Percentiles rank a stretch among this genome's conserved stretches.
phyloP scores from a whole-genome alignment of 2,888 invertebrate genomes.

The Meghimatium bilineatum region DNA sequence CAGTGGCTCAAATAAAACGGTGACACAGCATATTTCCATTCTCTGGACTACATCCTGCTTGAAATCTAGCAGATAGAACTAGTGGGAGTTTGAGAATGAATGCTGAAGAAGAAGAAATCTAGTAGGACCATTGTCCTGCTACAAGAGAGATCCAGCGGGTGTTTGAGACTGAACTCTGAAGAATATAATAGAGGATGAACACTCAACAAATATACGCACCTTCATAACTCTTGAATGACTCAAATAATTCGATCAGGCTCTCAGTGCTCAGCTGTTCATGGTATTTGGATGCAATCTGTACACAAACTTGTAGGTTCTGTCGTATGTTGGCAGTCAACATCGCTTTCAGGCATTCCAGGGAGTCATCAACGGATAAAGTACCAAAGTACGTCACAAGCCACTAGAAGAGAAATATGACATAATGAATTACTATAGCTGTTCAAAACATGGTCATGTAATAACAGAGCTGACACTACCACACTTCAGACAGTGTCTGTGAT shows the following conservation, averaged over 20 bases:
- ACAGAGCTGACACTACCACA: too few species aligned
- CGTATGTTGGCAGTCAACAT: conserved; percentile 99
- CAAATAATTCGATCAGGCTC: conserved; percentile 96
- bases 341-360: conserved; percentile 95
- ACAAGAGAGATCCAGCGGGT: too few species aligned
- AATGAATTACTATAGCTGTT: too few species aligned
- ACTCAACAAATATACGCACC: conserved; percentile 65
- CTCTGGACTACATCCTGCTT: too few species aligned
- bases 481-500: too few species aligned
- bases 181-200: not conserved
- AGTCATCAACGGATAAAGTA: conserved; percentile 97
- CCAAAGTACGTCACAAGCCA: conserved; percentile 99
- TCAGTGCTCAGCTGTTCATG: conserved; percentile 98
- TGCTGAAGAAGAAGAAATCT: too few species aligned
- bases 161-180: not conserved
- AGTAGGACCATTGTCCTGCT: too few species aligned
- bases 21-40: too few species aligned
- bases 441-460: too few species aligned
- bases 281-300: conserved; percentile 99
- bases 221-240: conserved; percentile 99
- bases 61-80: too few species aligned
- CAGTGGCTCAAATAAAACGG: too few species aligned
- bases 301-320: conserved; percentile 84
- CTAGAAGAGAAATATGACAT: conserved; percentile 59
- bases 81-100: too few species aligned